Percentiles rank a stretch among this genome's conserved stretches.
Evolutionary conservation across 2,888 invertebrate genomes (phyloP).

Genomic region (Steinernema carpocapsae): DNA sequence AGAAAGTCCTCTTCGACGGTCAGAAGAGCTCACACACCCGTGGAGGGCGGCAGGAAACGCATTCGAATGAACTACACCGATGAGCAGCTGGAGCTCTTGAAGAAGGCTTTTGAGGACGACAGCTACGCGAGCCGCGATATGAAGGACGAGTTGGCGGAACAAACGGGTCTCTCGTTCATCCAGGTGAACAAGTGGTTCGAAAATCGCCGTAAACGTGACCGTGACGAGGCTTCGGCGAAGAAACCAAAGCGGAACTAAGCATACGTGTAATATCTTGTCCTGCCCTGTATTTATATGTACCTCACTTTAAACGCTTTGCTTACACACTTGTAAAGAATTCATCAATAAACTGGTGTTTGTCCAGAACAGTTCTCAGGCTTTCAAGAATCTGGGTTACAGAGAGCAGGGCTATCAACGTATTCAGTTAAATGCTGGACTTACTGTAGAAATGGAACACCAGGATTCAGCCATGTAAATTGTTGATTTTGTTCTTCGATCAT

Average conservation of each 20-base stretch:
- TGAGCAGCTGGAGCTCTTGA: conserved; percentile 4
- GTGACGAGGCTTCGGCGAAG: conserved; percentile 25
- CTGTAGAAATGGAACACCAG: too few species aligned
- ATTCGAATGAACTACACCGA: conserved; percentile 31
- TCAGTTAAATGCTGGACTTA: too few species aligned
- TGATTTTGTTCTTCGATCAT: too few species aligned
- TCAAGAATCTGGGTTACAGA: too few species aligned
- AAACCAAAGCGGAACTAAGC: not conserved
- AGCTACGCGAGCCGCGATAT: conserved; percentile 11
- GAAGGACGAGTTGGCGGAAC: conserved; percentile 16
- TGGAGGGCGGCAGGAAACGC: conserved; percentile 3
- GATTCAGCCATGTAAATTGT: too few species aligned
- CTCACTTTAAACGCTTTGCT: not conserved
- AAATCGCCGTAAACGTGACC: conserved; percentile 11
- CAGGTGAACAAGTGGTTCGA: conserved; percentile 30
- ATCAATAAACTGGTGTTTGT: too few species aligned
- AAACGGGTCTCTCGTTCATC: conserved; percentile 20
- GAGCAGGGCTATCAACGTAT: too few species aligned
- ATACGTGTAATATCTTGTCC: too few species aligned
- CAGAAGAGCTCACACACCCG: not conserved
- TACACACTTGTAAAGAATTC: too few species aligned
- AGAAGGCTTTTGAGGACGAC: conserved; percentile 22
- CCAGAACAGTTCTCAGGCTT: too few species aligned
- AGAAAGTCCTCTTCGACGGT: not conserved
- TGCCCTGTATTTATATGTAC: not conserved